phyloP scores from a whole-genome alignment of 1,140 invertebrate species.

The Rhynchophorus ferrugineus region DNA sequence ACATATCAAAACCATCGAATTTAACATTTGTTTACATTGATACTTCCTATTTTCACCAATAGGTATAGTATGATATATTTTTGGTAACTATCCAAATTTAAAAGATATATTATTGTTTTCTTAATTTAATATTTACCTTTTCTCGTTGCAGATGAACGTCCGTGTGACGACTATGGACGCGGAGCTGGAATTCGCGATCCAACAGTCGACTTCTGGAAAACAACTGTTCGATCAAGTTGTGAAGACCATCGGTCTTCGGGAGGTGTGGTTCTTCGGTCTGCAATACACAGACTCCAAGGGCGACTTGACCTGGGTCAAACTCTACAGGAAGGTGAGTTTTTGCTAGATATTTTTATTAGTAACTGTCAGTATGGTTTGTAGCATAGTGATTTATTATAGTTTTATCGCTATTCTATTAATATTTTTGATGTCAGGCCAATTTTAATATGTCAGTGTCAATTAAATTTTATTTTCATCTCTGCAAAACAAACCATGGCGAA shows the following conservation, averaged over 20 bases:
- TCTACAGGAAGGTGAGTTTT: conserved; percentile 93
- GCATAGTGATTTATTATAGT: background rate
- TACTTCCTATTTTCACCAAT: too few species aligned
- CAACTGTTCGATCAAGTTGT: conserved; percentile 99
- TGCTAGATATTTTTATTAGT: background rate
- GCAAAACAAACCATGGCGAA: too few species aligned
- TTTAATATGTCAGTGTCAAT: too few species aligned
- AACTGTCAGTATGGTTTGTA: background rate
- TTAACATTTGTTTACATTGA: too few species aligned
- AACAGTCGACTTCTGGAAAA: conserved; percentile 97
- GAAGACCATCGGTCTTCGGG: conserved; percentile 96
- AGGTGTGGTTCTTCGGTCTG: conserved; percentile 99
- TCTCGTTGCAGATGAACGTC: conserved; percentile 81
- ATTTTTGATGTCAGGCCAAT: too few species aligned
- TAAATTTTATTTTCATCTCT: too few species aligned
- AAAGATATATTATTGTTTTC: too few species aligned
- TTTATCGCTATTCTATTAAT: too few species aligned
- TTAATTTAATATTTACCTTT: too few species aligned
- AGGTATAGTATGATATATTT: too few species aligned
- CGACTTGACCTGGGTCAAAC: conserved; percentile 96
- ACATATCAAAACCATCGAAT: too few species aligned
- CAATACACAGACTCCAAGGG: conserved; percentile 98
- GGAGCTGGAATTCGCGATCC: conserved; percentile 99
- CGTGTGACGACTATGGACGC: conserved; percentile 99
- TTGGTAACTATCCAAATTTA: too few species aligned